Conservation (phyloP, 2,113 vertebrate species). For the Sinocyclocheilus grahami region DNA sequence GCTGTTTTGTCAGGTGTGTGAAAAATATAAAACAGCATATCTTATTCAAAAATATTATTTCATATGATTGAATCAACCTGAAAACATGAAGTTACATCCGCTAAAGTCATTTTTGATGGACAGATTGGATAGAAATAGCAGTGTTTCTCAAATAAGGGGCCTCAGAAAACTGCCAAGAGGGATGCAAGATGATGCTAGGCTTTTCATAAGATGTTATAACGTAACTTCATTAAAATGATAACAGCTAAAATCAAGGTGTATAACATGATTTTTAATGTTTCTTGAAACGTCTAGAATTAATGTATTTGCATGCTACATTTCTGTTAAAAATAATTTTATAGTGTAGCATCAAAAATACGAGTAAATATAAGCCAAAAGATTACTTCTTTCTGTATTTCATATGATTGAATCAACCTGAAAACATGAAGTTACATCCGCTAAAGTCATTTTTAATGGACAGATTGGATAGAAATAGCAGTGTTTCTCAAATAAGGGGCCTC, state of each 20-base stretch:
- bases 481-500: too few relatives aligned
- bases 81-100: background rate
- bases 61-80: background rate
- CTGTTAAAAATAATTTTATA: background rate
- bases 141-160: too few relatives aligned
- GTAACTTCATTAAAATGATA: background rate
- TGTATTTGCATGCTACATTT: background rate
- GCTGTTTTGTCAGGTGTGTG: background rate
- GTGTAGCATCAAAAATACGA: background rate
- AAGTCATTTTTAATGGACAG: background rate
- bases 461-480: background rate
- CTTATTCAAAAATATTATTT: background rate
- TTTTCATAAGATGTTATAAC: background rate
- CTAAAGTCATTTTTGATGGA: background rate
- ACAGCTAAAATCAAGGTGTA: background rate
- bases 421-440: background rate
- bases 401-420: background rate
- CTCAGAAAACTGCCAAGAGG: too few relatives aligned
- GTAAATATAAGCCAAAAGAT: background rate
- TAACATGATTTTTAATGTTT: background rate
- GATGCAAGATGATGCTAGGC: too few relatives aligned
- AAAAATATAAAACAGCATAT: background rate
- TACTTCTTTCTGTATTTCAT: background rate
- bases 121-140: background rate
- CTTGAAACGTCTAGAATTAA: background rate